Conservation (phyloP, 92 coral and sea anemone species). For the Actinostola sp. region DNA sequence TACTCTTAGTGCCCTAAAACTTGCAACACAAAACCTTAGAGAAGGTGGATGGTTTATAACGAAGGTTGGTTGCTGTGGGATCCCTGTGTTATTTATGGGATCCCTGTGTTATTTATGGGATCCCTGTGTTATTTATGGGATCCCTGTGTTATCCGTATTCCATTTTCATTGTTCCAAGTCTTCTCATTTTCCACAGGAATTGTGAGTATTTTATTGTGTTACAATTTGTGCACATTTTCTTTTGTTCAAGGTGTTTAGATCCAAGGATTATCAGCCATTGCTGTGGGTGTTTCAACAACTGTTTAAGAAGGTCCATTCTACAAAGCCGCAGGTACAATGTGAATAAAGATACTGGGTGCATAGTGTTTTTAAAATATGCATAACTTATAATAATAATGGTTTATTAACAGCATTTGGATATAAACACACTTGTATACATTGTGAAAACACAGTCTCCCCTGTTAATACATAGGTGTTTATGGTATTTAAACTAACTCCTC, state of each 20-base stretch:
- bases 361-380: not conserved
- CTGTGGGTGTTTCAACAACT: slow-evolving; percentile 97
- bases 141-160: too few species aligned
- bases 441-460: not conserved
- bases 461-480: slow-evolving; percentile 1
- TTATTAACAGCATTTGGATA: too few species aligned
- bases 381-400: too few species aligned
- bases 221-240: not conserved
- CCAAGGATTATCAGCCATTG: slow-evolving; percentile 94
- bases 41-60: slow-evolving; percentile 98
- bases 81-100: too few species aligned
- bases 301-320: slow-evolving; percentile 94
- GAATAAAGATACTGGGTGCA: not conserved
- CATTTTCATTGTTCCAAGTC: not conserved
- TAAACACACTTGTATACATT: too few species aligned
- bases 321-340: slow-evolving; percentile 79
- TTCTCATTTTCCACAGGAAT: too few species aligned
- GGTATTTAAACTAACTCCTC: too few species aligned
- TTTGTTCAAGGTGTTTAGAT: slow-evolving; percentile 83
- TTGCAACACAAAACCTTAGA: slow-evolving; percentile 84
- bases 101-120: too few species aligned
- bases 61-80: slow-evolving; percentile 73
- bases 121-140: too few species aligned
- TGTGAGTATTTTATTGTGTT: too few species aligned
- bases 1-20: slow-evolving; percentile 87